These are phyloP conservation scores for Chondrilla cf. caribensis DNA, from an alignment of 37 sponge, comb jelly and placozoan species.

Conservation along the genomic window DNA sequence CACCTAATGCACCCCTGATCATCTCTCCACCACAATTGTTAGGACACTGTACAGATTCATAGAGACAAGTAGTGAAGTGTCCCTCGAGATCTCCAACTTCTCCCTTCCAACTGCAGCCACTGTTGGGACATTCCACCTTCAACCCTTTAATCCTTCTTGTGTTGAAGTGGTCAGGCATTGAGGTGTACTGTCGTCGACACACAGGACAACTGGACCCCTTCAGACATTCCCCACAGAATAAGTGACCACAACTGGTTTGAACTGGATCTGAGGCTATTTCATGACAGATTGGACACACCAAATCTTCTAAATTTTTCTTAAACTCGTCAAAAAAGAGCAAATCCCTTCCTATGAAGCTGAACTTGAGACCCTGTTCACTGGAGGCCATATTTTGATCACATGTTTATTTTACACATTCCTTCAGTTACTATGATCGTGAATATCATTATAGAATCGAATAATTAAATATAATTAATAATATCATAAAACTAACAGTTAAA, in stretches of 20 bases:
- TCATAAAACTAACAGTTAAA: too few relatives aligned
- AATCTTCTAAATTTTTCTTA: not conserved
- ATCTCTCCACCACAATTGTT: not conserved
- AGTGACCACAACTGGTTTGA: slow-evolving; percentile 11
- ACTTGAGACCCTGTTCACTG: not conserved
- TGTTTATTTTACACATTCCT: too few relatives aligned
- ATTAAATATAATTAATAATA: too few relatives aligned
- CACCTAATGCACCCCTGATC: not conserved
- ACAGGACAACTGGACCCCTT: not conserved
- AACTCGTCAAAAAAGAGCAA: not conserved
- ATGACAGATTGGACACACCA: slow-evolving; percentile 5
- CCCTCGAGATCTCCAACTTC: not conserved
- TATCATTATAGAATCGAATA: too few relatives aligned
- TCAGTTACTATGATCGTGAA: too few relatives aligned
- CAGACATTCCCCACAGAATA: slow-evolving; percentile 10
- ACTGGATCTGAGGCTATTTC: not conserved
- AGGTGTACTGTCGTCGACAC: not conserved
- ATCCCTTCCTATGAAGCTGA: not conserved
- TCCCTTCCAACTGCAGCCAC: not conserved
- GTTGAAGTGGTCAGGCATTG: not conserved
- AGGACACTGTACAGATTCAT: not conserved
- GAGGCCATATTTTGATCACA: not conserved
- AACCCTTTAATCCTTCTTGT: not conserved
- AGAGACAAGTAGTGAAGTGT: not conserved
- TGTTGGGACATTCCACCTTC: slow-evolving; percentile 1